Evolutionary conservation across 2,888 invertebrate species (phyloP), one percentile per base, ranked within the genome.

Genomic region (Pristionchus arcanus): DNA sequence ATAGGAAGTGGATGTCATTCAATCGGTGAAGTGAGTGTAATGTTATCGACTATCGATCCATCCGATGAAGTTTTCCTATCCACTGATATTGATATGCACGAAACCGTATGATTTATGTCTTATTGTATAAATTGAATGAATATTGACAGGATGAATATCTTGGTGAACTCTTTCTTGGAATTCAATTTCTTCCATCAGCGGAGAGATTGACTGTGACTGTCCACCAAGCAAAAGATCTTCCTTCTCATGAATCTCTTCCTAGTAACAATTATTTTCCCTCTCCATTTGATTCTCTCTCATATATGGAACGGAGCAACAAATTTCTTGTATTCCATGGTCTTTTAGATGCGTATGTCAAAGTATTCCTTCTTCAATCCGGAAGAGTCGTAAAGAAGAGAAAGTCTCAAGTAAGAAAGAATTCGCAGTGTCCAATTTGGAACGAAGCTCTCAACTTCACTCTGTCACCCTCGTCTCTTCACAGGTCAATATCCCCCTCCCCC

Each of bases 121-220:
- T 25, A n/a, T 21, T 21, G n/a, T 74, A 21, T 21, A 19, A 1
- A 16, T 49, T 19, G 5, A 74, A 74, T 74, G 1, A 37, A 42
- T 34, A 0, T 31, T 63, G 77, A 34, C 59, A 91, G 91, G 83
- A 89, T 81, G 91, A 91, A 31, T 89, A 90, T 55, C 88, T 66
- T 37, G 96, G 96, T 31, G 96, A 96, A 91, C 93, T 96, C 63
- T 96, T 96, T 96, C 95, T 96, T 13, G 96, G 96, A 0, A 93
- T 96, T 87, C 96, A 96, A 9, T 96, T 96, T 93, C 95, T 96
- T 90, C 96, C 96, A 2, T 95, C 96, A 7, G 96, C 96, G 16
- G 96, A 96, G 94, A 95, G 96, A 92, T 95, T 96, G 63, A 96
- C 96, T 0, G 96, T 96, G 21, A 96, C 96, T 34, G 94, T 97